phyloP scores from a whole-genome alignment of 2,888 invertebrate genomes.

The Frankliniella intonsa region DNA sequence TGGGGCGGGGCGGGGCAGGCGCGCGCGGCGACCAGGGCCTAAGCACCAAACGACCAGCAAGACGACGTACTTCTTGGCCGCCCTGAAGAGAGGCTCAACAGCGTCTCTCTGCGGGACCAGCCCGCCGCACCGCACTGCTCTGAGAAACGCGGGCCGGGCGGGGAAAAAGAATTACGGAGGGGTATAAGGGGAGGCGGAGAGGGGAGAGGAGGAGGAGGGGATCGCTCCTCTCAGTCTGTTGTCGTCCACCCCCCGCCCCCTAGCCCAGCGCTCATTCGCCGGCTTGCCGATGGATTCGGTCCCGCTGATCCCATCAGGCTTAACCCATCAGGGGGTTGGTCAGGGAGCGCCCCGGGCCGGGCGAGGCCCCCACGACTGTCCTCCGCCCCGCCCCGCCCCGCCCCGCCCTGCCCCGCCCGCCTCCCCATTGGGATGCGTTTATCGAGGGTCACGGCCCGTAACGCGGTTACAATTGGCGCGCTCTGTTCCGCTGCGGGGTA shows the following conservation, averaged over 20 bases:
- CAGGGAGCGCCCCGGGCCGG: background rate
- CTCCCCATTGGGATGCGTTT: too few relatives aligned
- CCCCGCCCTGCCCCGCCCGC: background rate
- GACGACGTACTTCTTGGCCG: too few relatives aligned
- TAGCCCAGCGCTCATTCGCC: background rate
- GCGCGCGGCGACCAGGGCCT: too few relatives aligned
- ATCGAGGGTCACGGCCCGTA: too few relatives aligned
- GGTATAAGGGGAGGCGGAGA: background rate
- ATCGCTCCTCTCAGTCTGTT: background rate
- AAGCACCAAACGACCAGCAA: too few relatives aligned
- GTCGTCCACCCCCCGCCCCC: background rate
- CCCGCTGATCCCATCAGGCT: slow-evolving; percentile 18
- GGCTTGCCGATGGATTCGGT: slow-evolving; percentile 11
- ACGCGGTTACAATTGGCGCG: too few relatives aligned
- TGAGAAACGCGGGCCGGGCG: background rate
- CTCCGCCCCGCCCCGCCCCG: background rate
- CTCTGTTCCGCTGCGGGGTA: too few relatives aligned
- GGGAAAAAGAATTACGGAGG: too few relatives aligned
- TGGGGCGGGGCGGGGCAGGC: too few relatives aligned
- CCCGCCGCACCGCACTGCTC: too few relatives aligned
- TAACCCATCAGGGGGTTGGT: slow-evolving; percentile 1
- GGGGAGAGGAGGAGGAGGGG: background rate
- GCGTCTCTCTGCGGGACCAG: too few relatives aligned
- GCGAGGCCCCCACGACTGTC: background rate
- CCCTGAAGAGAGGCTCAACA: too few relatives aligned